These are phyloP conservation scores for Allophyes oxyacanthae DNA, from an alignment of 2,888 invertebrate genomes.

Conservation along the genomic window DNA sequence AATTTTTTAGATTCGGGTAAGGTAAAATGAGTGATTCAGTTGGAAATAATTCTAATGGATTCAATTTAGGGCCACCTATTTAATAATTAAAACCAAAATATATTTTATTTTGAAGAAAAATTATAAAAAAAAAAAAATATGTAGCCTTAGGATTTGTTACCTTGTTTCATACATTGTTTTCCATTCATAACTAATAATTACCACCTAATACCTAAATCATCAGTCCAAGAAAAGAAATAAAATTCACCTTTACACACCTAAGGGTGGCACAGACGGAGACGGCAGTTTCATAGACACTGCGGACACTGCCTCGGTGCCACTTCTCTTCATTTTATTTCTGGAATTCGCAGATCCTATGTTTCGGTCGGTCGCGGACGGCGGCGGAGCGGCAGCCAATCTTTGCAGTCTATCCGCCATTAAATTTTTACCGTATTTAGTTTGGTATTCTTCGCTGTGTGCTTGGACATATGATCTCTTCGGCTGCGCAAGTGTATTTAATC, in stretches of 20 bases:
- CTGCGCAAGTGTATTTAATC: constrained; percentile 79
- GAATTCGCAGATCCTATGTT: constrained; percentile 32
- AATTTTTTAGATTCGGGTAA: too few species aligned
- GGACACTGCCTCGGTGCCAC: constrained; percentile 43
- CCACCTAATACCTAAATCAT: neutral
- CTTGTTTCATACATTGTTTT: too few species aligned
- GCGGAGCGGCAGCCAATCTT: constrained; percentile 57
- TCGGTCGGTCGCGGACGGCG: constrained; percentile 47
- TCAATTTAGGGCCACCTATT: too few species aligned
- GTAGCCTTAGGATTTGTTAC: too few species aligned
- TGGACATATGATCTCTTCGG: constrained; percentile 78
- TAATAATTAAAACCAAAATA: too few species aligned
- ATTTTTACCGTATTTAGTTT: constrained; percentile 69
- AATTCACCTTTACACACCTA: constrained; percentile 87
- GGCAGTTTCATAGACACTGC: constrained; percentile 54
- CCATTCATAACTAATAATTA: too few species aligned
- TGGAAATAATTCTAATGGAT: too few species aligned
- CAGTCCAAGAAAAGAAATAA: constrained; percentile 45
- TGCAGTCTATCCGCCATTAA: constrained; percentile 68
- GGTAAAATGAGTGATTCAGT: too few species aligned
- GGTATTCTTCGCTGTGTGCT: constrained; percentile 74
- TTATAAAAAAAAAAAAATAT: too few species aligned
- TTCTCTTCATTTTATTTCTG: constrained; percentile 56
- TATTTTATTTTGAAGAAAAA: too few species aligned
- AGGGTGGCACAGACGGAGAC: constrained; percentile 59